A percentile compares a stretch with the other conserved stretches of the same genome.
These are phyloP conservation scores for Crotalus horridus DNA, from an alignment of 2,113 vertebrate genomes.

Conservation along the genomic window DNA sequence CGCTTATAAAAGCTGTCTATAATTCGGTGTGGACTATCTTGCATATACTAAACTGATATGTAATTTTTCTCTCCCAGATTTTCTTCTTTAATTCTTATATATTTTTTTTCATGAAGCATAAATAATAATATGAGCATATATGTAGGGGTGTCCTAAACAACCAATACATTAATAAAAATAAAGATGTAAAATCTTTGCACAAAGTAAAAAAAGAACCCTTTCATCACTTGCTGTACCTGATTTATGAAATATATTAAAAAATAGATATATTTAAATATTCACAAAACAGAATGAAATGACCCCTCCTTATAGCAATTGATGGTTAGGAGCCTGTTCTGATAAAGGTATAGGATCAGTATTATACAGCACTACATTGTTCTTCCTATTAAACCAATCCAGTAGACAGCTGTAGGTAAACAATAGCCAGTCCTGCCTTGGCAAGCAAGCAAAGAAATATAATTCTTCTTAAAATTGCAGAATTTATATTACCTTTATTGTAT, in stretches of 20 bases:
- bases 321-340: not conserved
- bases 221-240: not conserved
- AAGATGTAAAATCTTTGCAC: not conserved
- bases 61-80: not conserved
- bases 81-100: not conserved
- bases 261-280: not conserved
- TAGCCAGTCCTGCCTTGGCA: not conserved
- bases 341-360: not conserved
- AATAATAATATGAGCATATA: not conserved
- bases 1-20: not conserved
- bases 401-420: not conserved
- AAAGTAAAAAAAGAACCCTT: not conserved
- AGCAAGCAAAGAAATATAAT: not conserved
- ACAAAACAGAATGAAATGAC: not conserved
- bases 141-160: not conserved
- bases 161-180: not conserved
- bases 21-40: not conserved
- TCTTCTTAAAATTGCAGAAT: not conserved
- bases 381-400: not conserved
- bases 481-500: not conserved
- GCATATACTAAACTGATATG: not conserved
- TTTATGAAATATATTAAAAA: not conserved
- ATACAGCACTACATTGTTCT: not conserved
- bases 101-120: not conserved
- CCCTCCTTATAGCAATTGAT: not conserved